Base-by-base conservation (phyloP, 2,113 vertebrate genomes). In the Struthio camelus region DNA sequence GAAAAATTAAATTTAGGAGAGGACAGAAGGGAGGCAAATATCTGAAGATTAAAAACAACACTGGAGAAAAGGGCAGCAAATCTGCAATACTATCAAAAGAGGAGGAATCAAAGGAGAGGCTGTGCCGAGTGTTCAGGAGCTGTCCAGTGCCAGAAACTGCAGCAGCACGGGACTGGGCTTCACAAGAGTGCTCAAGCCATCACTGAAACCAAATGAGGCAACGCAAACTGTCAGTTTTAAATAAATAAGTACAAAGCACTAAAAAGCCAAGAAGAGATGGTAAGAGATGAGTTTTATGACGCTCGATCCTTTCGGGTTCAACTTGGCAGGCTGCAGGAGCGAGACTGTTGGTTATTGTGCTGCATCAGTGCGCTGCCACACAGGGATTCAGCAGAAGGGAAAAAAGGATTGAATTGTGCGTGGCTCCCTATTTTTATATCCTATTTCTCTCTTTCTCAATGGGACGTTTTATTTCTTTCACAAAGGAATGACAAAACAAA, bases 401-500 rank as follows among this genome's bases (percentile, higher is more conserved):
- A 67, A 82, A 85, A 90, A 81, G 12, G 28, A 71, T 14, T 58
- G 54, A 89, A 84, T 38, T 94, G 65, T 71, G 25, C 14, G 11
- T 5, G 7, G 27, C 4, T 89, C 80, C 40, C 50, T 64, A 42
- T 79, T 94, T 94, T 91, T 83, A 66, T 76, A 89, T 56, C 42
- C 77, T 80, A 32, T 59, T 90, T 86, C 72, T 88, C 76, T 87
- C 75, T 90, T 88, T 76, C 44, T 85, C 71, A 72, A 51, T 87
- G 27, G 64, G 77, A 84, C 73, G 84, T 88, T 89, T 93, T 97
- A 62, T 85, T 84, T 84, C 50, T 86, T 85, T 67, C 69, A 82
- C 75, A 94, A 87, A 89, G 73, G 62, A 96, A 91, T 88, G 46
- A 50, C 70, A 51, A 93, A 93, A 94, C 83, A 93, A 95, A 69